Evolutionary conservation across 2,797 vertebrate genomes (phyloP).

Genomic region (Siniperca undulata): DNA sequence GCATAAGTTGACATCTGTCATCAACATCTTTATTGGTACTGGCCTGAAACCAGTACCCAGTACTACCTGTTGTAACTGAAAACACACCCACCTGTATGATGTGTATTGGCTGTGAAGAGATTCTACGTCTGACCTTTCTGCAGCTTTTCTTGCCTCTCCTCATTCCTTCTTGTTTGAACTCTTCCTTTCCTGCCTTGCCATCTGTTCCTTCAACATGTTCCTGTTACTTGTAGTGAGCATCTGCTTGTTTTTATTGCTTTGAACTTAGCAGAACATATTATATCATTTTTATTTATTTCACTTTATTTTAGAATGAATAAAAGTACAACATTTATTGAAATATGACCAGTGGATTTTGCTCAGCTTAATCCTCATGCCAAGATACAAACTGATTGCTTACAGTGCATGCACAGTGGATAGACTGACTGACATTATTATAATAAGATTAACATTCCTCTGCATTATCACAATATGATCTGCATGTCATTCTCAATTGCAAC

Average conservation of each 20-base stretch:
- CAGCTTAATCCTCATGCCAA: background rate
- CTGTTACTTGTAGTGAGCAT: conserved; percentile 24
- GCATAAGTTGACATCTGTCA: background rate
- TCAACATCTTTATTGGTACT: conserved; percentile 7
- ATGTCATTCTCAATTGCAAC: background rate
- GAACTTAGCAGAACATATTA: background rate
- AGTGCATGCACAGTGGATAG: background rate
- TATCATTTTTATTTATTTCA: background rate
- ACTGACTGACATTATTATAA: background rate
- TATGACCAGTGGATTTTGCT: background rate
- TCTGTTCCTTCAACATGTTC: conserved; percentile 47
- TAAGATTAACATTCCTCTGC: background rate
- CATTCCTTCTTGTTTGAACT: conserved; percentile 46
- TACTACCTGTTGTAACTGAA: conserved; percentile 9
- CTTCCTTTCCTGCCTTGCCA: conserved; percentile 28
- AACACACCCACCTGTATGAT: conserved; percentile 2
- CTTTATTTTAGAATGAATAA: conserved; percentile 14
- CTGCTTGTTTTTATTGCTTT: conserved; percentile 15
- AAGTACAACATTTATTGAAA: background rate
- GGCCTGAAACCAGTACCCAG: background rate
- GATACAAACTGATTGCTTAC: background rate
- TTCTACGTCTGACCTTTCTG: conserved; percentile 34
- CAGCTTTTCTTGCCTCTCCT: conserved; percentile 31
- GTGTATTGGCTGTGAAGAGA: conserved; percentile 22
- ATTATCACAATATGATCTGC: conserved; percentile 5